Conservation (phyloP, 2,888 invertebrate species). For the Nomada goodeniana region DNA sequence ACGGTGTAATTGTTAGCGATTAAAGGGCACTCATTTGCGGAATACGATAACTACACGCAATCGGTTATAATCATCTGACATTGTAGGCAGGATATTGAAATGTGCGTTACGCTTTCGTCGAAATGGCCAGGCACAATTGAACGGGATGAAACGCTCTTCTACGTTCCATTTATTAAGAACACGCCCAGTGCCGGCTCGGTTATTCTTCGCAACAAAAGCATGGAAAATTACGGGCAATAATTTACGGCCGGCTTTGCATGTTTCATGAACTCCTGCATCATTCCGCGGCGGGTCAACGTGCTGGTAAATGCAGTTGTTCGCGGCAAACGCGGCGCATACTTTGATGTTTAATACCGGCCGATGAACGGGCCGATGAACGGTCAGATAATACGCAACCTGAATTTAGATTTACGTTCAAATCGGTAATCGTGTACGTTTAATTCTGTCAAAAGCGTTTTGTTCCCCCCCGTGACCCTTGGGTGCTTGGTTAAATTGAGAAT, state of each 20-base stretch:
- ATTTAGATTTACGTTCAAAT: constrained; percentile 52
- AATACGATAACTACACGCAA: not conserved
- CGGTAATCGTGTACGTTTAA: not conserved
- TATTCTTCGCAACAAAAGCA: constrained; percentile 12
- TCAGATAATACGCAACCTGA: constrained; percentile 26
- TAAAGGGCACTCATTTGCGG: not conserved
- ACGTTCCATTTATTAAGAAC: constrained; percentile 35
- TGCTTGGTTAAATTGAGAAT: constrained; percentile 44
- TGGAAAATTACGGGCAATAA: constrained; percentile 52
- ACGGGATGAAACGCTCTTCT: constrained; percentile 7
- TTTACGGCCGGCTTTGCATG: constrained; percentile 46
- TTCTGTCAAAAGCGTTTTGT: constrained; percentile 23
- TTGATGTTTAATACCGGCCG: constrained; percentile 40
- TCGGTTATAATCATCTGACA: not conserved
- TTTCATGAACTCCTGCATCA: constrained; percentile 34
- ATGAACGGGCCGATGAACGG: constrained; percentile 13
- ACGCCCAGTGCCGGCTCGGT: not conserved
- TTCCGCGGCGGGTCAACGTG: not conserved
- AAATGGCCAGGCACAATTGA: not conserved
- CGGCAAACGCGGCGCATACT: constrained; percentile 20
- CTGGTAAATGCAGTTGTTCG: constrained; percentile 31
- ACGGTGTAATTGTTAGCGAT: not conserved
- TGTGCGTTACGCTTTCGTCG: not conserved
- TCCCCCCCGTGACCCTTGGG: not conserved
- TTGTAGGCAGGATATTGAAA: constrained; percentile 3